These are phyloP conservation scores for Pseudorhiza aurosa DNA, from an alignment of 30 jellyfish, hydroid and myxozoan genomes.

Conservation along the genomic window DNA sequence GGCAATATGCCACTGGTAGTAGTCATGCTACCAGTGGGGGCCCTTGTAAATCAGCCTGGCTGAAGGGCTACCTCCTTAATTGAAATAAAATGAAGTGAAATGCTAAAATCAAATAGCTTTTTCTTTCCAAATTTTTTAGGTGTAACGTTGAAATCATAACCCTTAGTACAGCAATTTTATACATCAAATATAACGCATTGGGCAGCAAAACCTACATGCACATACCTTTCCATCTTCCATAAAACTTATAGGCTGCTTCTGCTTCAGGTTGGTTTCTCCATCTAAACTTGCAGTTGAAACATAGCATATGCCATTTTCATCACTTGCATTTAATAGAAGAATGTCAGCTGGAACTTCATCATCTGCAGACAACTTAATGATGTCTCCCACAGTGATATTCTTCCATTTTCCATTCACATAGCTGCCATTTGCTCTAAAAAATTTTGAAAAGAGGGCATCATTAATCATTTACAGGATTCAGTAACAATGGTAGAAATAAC, in stretches of 20 bases:
- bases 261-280: slow-evolving; percentile 96
- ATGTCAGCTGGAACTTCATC: slow-evolving; percentile 94
- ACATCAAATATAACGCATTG: too few species aligned
- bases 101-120: neutral
- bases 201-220: neutral
- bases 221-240: slow-evolving; percentile 39
- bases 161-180: too few species aligned
- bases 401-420: slow-evolving; percentile 75
- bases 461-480: too few species aligned
- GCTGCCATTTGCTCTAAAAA: slow-evolving; percentile 46
- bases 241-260: slow-evolving; percentile 79
- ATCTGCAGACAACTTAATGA: slow-evolving; percentile 65
- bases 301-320: slow-evolving; percentile 82
- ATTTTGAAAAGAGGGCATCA: neutral
- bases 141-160: too few species aligned
- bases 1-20: too few species aligned
- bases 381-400: slow-evolving; percentile 84
- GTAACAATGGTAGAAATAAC: too few species aligned
- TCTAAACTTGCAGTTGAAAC: slow-evolving; percentile 97
- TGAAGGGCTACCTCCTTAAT: neutral
- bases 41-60: too few species aligned
- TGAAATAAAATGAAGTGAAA: neutral
- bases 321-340: slow-evolving; percentile 79
- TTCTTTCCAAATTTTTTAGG: too few species aligned
- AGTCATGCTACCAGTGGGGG: too few species aligned